These are phyloP conservation scores for Gorsachius magnificus DNA, from an alignment of 2,797 vertebrate species.

Conservation along the genomic window DNA sequence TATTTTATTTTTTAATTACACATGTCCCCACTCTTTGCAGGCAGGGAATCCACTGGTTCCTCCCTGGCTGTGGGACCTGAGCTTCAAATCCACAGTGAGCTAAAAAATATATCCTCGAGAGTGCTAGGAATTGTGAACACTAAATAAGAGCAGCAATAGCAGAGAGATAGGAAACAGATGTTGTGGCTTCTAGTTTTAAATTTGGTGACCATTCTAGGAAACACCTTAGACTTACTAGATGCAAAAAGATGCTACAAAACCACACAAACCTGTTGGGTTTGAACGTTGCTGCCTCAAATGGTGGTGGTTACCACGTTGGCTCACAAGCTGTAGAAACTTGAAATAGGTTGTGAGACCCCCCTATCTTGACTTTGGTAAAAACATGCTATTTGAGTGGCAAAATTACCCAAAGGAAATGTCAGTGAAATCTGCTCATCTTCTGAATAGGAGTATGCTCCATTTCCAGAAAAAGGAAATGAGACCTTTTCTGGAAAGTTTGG, in stretches of 20 bases:
- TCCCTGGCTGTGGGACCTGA: neutral
- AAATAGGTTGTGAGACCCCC: neutral
- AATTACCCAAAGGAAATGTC: neutral
- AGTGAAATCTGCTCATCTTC: neutral
- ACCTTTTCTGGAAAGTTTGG: neutral
- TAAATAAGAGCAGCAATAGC: neutral
- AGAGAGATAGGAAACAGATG: neutral
- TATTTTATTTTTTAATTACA: neutral
- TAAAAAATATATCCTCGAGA: neutral
- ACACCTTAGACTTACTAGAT: neutral
- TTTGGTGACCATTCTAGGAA: neutral
- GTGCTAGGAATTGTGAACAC: neutral
- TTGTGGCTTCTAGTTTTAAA: neutral
- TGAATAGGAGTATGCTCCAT: neutral
- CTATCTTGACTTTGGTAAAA: neutral
- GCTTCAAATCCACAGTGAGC: neutral
- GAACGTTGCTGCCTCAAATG: neutral
- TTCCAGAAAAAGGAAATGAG: neutral
- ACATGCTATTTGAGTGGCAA: neutral
- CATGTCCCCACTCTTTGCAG: neutral
- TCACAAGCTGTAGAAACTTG: neutral
- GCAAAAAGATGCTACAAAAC: neutral
- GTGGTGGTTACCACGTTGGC: neutral
- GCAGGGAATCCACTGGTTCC: neutral
- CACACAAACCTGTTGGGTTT: neutral